Evolutionary conservation across 2,797 vertebrate genomes (phyloP).

Genomic region (Neopelma chrysocephalum): DNA sequence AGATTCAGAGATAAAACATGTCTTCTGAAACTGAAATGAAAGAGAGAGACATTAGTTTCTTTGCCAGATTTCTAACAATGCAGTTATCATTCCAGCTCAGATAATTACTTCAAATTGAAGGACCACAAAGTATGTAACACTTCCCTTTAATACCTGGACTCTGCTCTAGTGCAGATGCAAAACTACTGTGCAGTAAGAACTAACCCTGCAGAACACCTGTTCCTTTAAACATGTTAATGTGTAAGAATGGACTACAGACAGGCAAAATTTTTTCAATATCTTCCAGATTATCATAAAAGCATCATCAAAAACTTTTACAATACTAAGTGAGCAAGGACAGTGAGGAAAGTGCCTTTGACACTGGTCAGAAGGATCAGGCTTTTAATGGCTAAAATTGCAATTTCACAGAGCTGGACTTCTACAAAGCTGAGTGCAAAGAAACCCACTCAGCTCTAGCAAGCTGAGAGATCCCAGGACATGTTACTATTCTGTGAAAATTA

Average conservation of each 20-base stretch:
- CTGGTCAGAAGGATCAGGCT: not conserved
- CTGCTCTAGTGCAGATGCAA: not conserved
- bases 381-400: not conserved
- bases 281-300: not conserved
- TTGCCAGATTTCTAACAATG: not conserved
- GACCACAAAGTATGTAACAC: not conserved
- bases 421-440: not conserved
- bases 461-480: not conserved
- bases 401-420: not conserved
- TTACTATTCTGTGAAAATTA: not conserved
- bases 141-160: not conserved
- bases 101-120: not conserved
- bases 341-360: not conserved
- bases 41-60: not conserved
- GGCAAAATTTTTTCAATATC: rapidly evolving
- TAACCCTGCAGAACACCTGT: not conserved
- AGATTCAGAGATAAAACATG: slow-evolving; percentile 91
- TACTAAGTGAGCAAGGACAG: not conserved
- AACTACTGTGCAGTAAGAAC: not conserved
- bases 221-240: not conserved
- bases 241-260: not conserved
- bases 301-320: not conserved
- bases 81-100: not conserved
- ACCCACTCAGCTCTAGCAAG: not conserved
- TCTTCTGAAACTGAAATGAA: slow-evolving; percentile 88